Conservation (phyloP, 2,797 vertebrate species). For the Gymnocypris eckloni region DNA sequence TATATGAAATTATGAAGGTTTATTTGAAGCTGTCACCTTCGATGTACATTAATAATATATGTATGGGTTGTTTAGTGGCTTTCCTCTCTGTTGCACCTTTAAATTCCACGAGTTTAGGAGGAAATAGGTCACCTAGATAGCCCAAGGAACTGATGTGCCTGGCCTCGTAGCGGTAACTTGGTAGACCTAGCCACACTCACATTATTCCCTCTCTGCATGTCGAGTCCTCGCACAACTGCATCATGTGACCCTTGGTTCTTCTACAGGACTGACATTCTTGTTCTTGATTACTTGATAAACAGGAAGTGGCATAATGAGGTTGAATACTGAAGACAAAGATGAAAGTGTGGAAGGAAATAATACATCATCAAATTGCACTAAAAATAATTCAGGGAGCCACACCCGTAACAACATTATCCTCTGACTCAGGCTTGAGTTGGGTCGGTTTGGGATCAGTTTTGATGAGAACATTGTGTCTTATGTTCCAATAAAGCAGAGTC, state of each 20-base stretch:
- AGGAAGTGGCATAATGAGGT: slow-evolving; percentile 61
- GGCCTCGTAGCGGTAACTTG: slow-evolving; percentile 63
- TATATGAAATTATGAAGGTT: background rate
- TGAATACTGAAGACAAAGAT: slow-evolving; percentile 60
- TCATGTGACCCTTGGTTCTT: slow-evolving; percentile 8
- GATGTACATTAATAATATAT: slow-evolving; percentile 10
- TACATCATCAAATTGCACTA: slow-evolving; percentile 1
- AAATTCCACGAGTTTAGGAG: slow-evolving; percentile 62
- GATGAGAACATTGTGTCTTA: background rate
- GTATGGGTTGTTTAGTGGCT: slow-evolving; percentile 26
- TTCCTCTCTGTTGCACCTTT: slow-evolving; percentile 55
- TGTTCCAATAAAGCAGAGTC: background rate
- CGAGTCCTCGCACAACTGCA: background rate
- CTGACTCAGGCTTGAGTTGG: background rate
- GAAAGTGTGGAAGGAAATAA: slow-evolving; percentile 47
- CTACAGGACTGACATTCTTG: slow-evolving; percentile 21
- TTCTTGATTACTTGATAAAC: slow-evolving; percentile 57
- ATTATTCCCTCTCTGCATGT: slow-evolving; percentile 13
- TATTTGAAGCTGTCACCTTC: slow-evolving; percentile 19
- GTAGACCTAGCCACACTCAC: slow-evolving; percentile 44
- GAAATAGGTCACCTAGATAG: slow-evolving; percentile 78
- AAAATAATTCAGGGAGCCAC: slow-evolving; percentile 27
- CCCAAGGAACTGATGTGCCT: slow-evolving; percentile 68
- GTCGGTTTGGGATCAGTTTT: background rate
- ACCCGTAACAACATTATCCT: slow-evolving; percentile 28